Base-by-base conservation (phyloP, 2,113 vertebrate genomes). In the Crotalus viridis region DNA sequence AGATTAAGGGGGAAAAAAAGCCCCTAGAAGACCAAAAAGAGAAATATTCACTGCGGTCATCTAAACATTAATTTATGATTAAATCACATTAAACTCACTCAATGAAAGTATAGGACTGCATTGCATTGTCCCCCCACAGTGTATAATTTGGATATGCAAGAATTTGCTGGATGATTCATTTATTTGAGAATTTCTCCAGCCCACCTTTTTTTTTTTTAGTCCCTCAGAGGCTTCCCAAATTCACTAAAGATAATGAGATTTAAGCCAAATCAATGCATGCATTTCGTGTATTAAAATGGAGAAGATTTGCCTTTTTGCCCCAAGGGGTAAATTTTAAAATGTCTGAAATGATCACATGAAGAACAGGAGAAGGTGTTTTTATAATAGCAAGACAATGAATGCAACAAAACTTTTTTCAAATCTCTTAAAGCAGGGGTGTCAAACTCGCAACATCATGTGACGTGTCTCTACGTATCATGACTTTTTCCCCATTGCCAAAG, bases 1-100 rank as follows among this genome's bases (percentile, higher is more conserved):
- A 69, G 57, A 21, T 39, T 22, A n/a, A 19, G 24, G 1, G 2
- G 7, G 0, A 0, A 1, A 5, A 4, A 15, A 69, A 69, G 2
- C 4, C 13, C 64, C 13, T n/a, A 2, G n/a, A 39, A 39, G 69
- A 81, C 17, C n/a, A 39, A 74, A 74, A 74, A 74, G n/a, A 33
- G 69, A 81, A 81, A 39, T 81, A 81, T 19, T 81, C n/a, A 81
- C 33, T 81, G 69, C 3, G 6, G 33, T 81, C 69, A 19, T 81
- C 39, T 81, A 81, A 21, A 8, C 6, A 8, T 39, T 39, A 21
- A 81, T 39, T 81, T 81, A 39, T 81, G 33, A 81, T 81, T 81
- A 81, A 81, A 39, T 81, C 15, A 8, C 33, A 39, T 81, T 81
- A 39, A 81, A 39, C 69, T 81, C 69, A 39, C 8, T 8, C 6